Conservation (phyloP, 1,140 invertebrate species). For the Drosophila nigrodunni region DNA sequence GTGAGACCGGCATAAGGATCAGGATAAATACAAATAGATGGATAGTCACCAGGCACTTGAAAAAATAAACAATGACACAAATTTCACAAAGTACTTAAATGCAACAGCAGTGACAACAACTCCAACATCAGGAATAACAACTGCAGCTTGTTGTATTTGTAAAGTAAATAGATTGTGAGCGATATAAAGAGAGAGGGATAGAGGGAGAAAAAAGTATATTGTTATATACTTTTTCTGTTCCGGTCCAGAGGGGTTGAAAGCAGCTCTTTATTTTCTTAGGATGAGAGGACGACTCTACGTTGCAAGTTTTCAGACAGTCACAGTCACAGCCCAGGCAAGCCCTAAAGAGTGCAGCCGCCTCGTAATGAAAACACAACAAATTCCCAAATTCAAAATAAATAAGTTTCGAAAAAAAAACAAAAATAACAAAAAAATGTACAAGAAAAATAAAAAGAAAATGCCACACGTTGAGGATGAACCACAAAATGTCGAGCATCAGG, state of each 20-base stretch:
- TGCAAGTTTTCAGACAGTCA: constrained; percentile 15
- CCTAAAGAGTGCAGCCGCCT: constrained; percentile 23
- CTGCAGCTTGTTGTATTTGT: constrained; percentile 60
- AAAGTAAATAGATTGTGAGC: background rate
- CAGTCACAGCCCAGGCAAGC: constrained; percentile 1
- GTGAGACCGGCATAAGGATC: constrained; percentile 46
- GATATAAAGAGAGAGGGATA: too few relatives aligned
- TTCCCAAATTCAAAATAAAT: constrained; percentile 75
- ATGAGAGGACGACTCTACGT: constrained; percentile 35
- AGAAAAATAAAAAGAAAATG: constrained; percentile 35
- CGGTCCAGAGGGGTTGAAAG: constrained; percentile 45
- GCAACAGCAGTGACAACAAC: constrained; percentile 55
- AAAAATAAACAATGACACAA: constrained; percentile 78
- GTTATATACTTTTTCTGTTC: constrained; percentile 38
- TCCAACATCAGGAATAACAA: constrained; percentile 36
- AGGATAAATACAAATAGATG: constrained; percentile 59
- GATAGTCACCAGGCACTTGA: constrained; percentile 45
- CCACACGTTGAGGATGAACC: constrained; percentile 30
- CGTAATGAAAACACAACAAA: constrained; percentile 76
- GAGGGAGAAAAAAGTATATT: too few relatives aligned
- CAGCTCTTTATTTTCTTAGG: constrained; percentile 71
- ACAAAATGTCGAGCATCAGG: constrained; percentile 48
- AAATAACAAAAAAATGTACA: constrained; percentile 39
- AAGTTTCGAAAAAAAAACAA: constrained; percentile 45
- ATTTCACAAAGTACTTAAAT: constrained; percentile 77